Evolutionary conservation across 2,888 invertebrate species (phyloP).

Genomic region (Apotomis capreana): DNA sequence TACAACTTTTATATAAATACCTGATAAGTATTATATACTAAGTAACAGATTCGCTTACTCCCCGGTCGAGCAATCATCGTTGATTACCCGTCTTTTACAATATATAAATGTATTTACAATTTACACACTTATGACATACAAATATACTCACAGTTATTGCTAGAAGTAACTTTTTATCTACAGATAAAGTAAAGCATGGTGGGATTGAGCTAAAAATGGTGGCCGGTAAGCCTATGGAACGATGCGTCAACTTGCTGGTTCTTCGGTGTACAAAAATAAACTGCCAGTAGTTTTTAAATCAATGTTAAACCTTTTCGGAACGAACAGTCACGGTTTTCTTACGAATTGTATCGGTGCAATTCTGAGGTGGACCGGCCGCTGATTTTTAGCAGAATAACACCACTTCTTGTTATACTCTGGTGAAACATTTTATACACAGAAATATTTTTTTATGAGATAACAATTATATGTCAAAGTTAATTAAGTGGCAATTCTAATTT

Average conservation of each 20-base stretch:
- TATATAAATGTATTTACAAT: slow-evolving; percentile 81
- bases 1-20: slow-evolving; percentile 72
- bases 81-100: slow-evolving; percentile 72
- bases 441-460: slow-evolving; percentile 80
- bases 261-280: slow-evolving; percentile 20
- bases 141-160: slow-evolving; percentile 73
- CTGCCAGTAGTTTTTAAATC: slow-evolving; percentile 38
- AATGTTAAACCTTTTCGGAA: slow-evolving; percentile 30
- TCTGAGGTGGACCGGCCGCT: slow-evolving; percentile 28
- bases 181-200: slow-evolving; percentile 68
- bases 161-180: slow-evolving; percentile 79
- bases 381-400: slow-evolving; percentile 61
- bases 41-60: slow-evolving; percentile 48
- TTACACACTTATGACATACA: slow-evolving; percentile 77
- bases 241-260: slow-evolving; percentile 17
- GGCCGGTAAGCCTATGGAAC: slow-evolving; percentile 32
- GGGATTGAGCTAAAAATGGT: slow-evolving; percentile 59
- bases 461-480: slow-evolving; percentile 80
- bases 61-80: slow-evolving; percentile 72
- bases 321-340: slow-evolving; percentile 1
- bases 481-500: slow-evolving; percentile 81
- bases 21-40: slow-evolving; percentile 63
- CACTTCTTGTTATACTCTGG: slow-evolving; percentile 75
- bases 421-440: slow-evolving; percentile 82
- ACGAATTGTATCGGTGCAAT: slow-evolving; percentile 15